Base-by-base conservation (phyloP, 2,797 vertebrate species). In the Pangasius macronema region DNA sequence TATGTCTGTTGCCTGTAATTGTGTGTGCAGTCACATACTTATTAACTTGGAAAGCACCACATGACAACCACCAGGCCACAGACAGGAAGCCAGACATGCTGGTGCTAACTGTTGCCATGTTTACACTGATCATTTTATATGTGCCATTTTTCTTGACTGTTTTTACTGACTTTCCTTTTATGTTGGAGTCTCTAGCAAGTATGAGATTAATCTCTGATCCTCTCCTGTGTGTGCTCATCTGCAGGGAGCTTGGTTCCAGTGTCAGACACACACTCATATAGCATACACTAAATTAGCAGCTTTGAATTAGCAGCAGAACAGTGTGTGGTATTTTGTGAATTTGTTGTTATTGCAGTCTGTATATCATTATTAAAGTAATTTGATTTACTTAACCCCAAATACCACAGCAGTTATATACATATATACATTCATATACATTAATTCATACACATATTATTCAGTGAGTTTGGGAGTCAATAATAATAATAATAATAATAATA, bases 151-250 rank as follows among this genome's bases (percentile, higher is more conserved):
- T 59, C 20, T 59, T 80, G 5, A 80, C 20, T 59, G 4, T 36
- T 39, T 39, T 39, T 80, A 11, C 11, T 61, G 5, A 14, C 55
- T 2, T 80, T 57, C 33, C 76, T 13, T 33, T 68, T 13, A 33
- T 51, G 46, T 11, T 83, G 63, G 61, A 67, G 14, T 51, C 5
- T 36, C 33, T 68, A 49, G 39, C 14, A 3, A 55, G 39, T 36
- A 1, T 84, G 65, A 84, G 83, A n/a, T 39, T 84, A 16, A 72
- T 72, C 10, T 36, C 83, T 1, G 83, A 84, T 14, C 55, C 83
- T 14, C 11, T 72, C 20, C 51, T 84, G 24, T 72, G 83, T 72
- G 67, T 84, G 22, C 33, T 84, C 13, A 20, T 59, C 51, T 73
- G 22, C 55, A 80, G 1, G 53, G 33, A 80, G 30, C 18, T 22